Base-by-base conservation (phyloP, 1,140 invertebrate species). In the Plutomurus gul region DNA sequence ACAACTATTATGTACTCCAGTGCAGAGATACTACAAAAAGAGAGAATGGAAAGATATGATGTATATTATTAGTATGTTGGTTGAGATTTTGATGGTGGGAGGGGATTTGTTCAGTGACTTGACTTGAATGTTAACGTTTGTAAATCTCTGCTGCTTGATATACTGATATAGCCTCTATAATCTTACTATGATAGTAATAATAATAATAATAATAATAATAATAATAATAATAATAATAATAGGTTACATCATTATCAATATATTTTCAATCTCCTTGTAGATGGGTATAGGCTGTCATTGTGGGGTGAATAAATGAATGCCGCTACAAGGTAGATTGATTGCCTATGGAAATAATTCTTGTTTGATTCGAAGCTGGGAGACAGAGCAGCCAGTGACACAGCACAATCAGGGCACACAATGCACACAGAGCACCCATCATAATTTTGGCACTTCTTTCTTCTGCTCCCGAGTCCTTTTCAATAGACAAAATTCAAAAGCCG, bases 251-350 rank as follows among this genome's bases (percentile, higher is more conserved):
- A 72, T 72, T 49, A 75, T 47, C 40, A 49, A 36, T 76, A 76
- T 76, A 76, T 76, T 76, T 76, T 76, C 51, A 51, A 76, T 76
- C 36, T 46, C 75, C 75, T 76, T 76, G 75, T 76, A 76, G 33
- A 75, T 75, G 73, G 16, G 16, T 75, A 40, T 72, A 20, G 18
- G 36, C 40, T 65, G 56, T 8, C 49, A 49, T 49, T 27, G 49
- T 75, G 22, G 30, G 8, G 40, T 75, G 13, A 75, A 75, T 75
- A 75, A 75, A 75, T 47, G 73, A 73, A 47, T 40, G 27, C 56
- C 56, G 27, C 6, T n/a, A n/a, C 56, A 65, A 65, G 56, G 56
- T 65, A 65, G 25, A 33, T 36, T 33, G 39, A 65, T n/a, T 65
- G 56, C 40, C 22, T 40, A 39, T 40, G 36, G 11, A 72, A 25